Evolutionary conservation across 2,113 vertebrate species (phyloP), one percentile per base, ranked within the genome.

Genomic region (Pholis gunnellus): DNA sequence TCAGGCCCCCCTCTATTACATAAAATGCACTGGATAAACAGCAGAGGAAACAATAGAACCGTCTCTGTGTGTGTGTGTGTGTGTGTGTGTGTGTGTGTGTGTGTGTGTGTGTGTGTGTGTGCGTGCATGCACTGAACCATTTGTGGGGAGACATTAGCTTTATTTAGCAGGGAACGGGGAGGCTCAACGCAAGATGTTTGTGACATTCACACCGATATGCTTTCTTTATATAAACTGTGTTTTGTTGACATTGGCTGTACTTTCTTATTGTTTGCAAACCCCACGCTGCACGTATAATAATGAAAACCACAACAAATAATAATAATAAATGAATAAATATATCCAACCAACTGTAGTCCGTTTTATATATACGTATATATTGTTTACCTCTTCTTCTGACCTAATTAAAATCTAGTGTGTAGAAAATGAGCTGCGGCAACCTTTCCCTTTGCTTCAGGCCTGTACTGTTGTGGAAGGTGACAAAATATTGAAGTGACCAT

Each of bases 1-100:
- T 95, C 95, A 94, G 91, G 63, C 79, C 75, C 79, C 69, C 76
- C 83, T 90, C 89, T 90, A 92, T 91, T 93, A 93, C 89, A 91
- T 83, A 91, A 88, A 90, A 92, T 79, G 82, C 86, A 84, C 72
- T 52, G 57, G 64, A 79, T 93, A 94, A 92, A 93, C 88, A 90
- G 89, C 88, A 81, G 65, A 69, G 71, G 79, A 87, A 90, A 92
- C 88, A 90, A 78, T 75, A 75, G 71, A 80, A 82, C 63, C 42
- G 75, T 73, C 72, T 52, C 60, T 63, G 72, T 60, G 83, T 73
- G 78, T 52, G 60, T 59, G 73, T 66, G 83, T 73, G 78, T 52
- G 60, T 59, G 73, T 66, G 83, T 73, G 78, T 52, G 60, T 59
- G 73, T 66, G 83, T 64, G 73, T 60, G 83, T 59, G 73, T 44